Evolutionary conservation across 2,797 vertebrate genomes (phyloP).

Genomic region (Odontamblyopus rebecca): DNA sequence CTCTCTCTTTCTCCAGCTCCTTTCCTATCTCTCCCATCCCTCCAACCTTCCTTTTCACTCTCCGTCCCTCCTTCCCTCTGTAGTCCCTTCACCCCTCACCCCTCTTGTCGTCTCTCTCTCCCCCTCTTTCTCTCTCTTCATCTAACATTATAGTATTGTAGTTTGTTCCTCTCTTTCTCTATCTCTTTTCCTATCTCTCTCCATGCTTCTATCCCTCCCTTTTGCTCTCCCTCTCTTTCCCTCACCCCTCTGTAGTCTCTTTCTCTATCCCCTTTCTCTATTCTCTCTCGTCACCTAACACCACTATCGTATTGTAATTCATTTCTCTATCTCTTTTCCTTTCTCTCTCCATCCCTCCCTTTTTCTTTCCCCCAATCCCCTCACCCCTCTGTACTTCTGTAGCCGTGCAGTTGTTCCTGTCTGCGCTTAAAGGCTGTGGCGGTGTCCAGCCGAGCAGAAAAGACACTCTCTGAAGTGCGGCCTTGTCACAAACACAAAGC

Average conservation of each 20-base stretch:
- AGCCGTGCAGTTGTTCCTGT: slow-evolving; percentile 50
- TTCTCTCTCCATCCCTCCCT: slow-evolving; percentile 30
- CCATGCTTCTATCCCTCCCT: too few relatives aligned
- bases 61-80: too few relatives aligned
- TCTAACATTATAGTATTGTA: too few relatives aligned
- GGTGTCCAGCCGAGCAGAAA: slow-evolving; percentile 68
- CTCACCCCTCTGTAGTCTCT: slow-evolving; percentile 33
- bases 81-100: too few relatives aligned
- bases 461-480: slow-evolving; percentile 59
- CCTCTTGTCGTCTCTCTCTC: too few relatives aligned
- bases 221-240: slow-evolving; percentile 31
- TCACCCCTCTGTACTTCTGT: slow-evolving; percentile 45
- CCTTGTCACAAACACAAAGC: slow-evolving; percentile 79
- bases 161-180: too few relatives aligned
- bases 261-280: background rate
- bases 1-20: too few relatives aligned
- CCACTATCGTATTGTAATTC: too few relatives aligned
- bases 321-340: background rate
- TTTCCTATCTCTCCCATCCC: too few relatives aligned
- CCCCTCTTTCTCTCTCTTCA: too few relatives aligned
- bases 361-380: background rate
- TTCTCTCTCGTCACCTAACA: background rate
- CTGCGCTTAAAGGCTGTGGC: slow-evolving; percentile 73
- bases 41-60: too few relatives aligned
- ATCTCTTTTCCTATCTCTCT: too few relatives aligned